Conservation (phyloP, 2,888 invertebrate genomes). For the Bimastos eiseni region DNA sequence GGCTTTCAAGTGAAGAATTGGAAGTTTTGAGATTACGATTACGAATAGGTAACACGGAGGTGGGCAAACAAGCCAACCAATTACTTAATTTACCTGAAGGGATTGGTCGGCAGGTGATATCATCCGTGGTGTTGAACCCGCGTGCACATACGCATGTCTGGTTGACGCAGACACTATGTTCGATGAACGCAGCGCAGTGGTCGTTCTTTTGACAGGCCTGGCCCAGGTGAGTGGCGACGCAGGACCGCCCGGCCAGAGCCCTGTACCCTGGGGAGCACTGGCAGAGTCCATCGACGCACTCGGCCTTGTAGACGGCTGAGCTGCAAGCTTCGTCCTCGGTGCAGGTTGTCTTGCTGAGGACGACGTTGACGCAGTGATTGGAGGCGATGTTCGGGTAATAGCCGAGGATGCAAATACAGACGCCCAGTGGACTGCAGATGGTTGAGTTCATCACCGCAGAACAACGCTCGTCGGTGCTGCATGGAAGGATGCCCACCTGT, state of each 20-base stretch:
- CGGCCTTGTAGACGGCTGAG: conserved; percentile 1
- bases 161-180: conserved; percentile 27
- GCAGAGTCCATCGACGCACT: conserved; percentile 20
- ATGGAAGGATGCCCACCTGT: conserved; percentile 23
- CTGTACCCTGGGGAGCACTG: conserved; percentile 7
- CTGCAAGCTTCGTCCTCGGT: not conserved
- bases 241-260: conserved; percentile 25
- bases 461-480: conserved; percentile 15
- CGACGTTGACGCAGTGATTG: conserved; percentile 17
- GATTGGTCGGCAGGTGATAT: not conserved
- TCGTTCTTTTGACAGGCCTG: conserved; percentile 19
- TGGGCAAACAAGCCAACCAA: not conserved
- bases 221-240: conserved; percentile 25
- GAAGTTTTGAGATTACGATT: no score
- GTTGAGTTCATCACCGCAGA: conserved; percentile 1
- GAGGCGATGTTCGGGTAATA: conserved; percentile 8
- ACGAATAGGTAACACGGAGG: no score
- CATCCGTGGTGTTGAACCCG: conserved; percentile 25
- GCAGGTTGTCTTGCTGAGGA: not conserved
- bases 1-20: no score
- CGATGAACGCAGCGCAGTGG: conserved; percentile 20
- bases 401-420: conserved; percentile 25
- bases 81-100: not conserved
- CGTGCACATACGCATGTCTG: conserved; percentile 13
- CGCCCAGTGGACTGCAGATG: not conserved